Conservation (phyloP, 2,113 vertebrate genomes). For the Pluvianellus socialis region DNA sequence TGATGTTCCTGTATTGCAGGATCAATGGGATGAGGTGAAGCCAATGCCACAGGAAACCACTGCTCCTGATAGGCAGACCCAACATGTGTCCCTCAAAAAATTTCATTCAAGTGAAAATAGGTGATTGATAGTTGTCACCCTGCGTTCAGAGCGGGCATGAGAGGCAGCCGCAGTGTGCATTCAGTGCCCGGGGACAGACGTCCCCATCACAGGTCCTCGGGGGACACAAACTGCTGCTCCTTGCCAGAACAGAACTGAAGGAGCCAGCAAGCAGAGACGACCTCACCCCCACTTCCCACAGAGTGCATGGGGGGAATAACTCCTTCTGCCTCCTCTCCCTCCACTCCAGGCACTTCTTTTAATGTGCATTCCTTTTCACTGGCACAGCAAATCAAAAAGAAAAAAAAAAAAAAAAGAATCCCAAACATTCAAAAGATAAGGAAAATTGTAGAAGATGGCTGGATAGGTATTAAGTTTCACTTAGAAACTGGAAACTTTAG, state of each 20-base stretch:
- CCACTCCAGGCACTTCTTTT: neutral
- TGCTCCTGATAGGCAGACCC: neutral
- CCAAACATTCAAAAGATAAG: neutral
- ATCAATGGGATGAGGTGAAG: neutral
- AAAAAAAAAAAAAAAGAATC: neutral
- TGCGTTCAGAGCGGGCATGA: neutral
- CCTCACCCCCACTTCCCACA: neutral
- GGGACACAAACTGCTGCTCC: accelerated
- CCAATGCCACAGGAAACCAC: neutral
- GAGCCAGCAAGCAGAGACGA: accelerated
- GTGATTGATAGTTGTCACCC: neutral
- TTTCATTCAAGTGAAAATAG: neutral
- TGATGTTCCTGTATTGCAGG: neutral
- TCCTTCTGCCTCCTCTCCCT: neutral
- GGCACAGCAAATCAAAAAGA: neutral
- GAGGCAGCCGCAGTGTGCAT: accelerated
- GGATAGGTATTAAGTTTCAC: neutral
- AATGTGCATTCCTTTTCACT: neutral
- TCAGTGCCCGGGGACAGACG: neutral
- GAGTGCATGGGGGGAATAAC: no score
- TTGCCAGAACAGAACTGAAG: neutral
- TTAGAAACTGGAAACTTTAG: neutral
- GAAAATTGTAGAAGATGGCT: neutral
- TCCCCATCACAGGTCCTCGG: neutral
- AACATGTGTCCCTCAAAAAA: neutral